phyloP scores from a whole-genome alignment of 2,888 invertebrate genomes.

The Sarcophaga caerulescens region DNA sequence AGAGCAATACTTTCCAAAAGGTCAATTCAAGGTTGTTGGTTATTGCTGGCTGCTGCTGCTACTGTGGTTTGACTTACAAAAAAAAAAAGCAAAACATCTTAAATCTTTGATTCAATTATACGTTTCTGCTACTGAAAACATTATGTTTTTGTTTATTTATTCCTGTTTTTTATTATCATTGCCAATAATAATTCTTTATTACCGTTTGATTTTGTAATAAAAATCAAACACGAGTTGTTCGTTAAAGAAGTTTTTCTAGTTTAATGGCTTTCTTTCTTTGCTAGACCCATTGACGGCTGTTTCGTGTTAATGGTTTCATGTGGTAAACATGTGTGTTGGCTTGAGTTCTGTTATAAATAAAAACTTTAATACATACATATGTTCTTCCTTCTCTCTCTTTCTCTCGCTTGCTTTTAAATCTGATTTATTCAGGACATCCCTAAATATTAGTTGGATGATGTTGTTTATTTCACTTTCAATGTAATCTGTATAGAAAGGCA shows the following conservation, averaged over 20 bases:
- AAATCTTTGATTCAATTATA: conserved; percentile 21
- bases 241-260: background rate
- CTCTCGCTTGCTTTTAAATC: too few species aligned
- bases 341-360: too few species aligned
- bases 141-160: background rate
- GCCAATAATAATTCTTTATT: conserved; percentile 7
- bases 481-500: too few species aligned
- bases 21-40: conserved; percentile 60
- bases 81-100: background rate
- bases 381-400: too few species aligned
- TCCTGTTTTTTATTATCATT: background rate
- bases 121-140: background rate
- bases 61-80: too few species aligned
- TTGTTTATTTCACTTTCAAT: too few species aligned
- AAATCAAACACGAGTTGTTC: conserved; percentile 5
- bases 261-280: background rate
- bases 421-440: too few species aligned
- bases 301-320: conserved; percentile 9
- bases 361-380: too few species aligned
- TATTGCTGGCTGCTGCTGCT: background rate
- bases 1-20: conserved; percentile 57
- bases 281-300: conserved; percentile 16
- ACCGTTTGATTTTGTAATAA: background rate
- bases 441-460: too few species aligned
- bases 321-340: background rate